A percentile compares a stretch with the other conserved stretches of the same genome.
Evolutionary conservation across 2,797 vertebrate genomes (phyloP).

Genomic region (Poecilia velifera): DNA sequence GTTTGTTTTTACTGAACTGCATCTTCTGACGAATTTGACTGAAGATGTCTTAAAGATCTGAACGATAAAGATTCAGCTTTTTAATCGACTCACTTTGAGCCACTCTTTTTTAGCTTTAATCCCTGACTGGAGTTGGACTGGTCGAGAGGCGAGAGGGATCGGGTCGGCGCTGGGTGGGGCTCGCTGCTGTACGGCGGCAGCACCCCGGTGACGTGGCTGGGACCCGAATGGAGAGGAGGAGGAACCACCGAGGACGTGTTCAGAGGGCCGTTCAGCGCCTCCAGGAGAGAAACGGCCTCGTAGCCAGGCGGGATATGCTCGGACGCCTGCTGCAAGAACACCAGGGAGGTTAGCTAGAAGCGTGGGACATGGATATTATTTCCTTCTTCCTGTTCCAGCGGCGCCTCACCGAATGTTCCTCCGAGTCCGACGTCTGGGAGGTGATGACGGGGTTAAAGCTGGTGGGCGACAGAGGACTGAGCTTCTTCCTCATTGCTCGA

Average conservation of each 20-base stretch:
- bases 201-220: conserved; percentile 81
- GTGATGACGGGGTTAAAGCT: conserved; percentile 94
- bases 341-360: background rate
- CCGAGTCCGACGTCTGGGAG: conserved; percentile 93
- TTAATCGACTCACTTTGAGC: conserved; percentile 88
- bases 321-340: conserved; percentile 80
- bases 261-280: conserved; percentile 95
- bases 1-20: background rate
- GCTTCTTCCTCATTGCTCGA: conserved; percentile 95
- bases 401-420: conserved; percentile 90
- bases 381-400: background rate
- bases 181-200: conserved; percentile 88
- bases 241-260: conserved; percentile 83
- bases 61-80: background rate
- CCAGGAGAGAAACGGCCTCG: conserved; percentile 94
- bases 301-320: conserved; percentile 96
- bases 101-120: conserved; percentile 89
- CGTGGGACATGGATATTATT: background rate
- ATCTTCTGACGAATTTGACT: background rate
- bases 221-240: conserved; percentile 84
- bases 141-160: conserved; percentile 87
- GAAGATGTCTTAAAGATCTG: background rate
- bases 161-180: conserved; percentile 81
- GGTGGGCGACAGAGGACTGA: conserved; percentile 89
- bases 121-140: conserved; percentile 85